Evolutionary conservation across 2,113 vertebrate species (phyloP).

Genomic region (Grus americana): DNA sequence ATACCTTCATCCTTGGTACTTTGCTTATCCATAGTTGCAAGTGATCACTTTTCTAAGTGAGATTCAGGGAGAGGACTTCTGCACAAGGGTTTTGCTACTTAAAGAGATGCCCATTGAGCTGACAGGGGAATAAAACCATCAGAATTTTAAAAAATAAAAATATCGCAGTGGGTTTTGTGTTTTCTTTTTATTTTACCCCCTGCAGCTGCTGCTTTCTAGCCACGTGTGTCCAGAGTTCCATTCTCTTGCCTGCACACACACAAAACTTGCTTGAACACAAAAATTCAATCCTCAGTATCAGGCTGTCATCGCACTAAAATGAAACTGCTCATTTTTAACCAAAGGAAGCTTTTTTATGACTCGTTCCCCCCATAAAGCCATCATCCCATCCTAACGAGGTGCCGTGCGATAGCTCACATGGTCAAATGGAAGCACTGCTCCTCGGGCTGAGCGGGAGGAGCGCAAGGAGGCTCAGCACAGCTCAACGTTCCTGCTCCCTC

Average conservation of each 20-base stretch:
- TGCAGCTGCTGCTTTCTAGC: not conserved
- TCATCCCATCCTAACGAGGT: constrained; percentile 56
- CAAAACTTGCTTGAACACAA: not conserved
- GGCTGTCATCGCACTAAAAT: not conserved
- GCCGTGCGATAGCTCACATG: constrained; percentile 17
- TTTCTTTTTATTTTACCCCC: not conserved
- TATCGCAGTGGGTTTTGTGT: not conserved
- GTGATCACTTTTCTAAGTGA: not conserved
- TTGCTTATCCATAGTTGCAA: not conserved
- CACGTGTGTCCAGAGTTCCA: not conserved
- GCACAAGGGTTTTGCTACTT: not conserved
- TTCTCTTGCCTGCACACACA: not conserved
- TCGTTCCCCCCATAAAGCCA: constrained; percentile 29
- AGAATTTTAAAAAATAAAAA: not conserved
- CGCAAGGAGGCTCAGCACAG: fast-evolving
- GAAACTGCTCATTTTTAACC: constrained; percentile 29
- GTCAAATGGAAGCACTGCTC: not conserved
- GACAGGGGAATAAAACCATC: not conserved
- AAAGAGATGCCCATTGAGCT: not conserved
- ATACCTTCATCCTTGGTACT: not conserved
- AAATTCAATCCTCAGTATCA: not conserved
- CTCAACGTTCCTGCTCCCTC: not conserved
- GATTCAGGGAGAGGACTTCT: not conserved
- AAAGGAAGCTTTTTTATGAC: constrained; percentile 24
- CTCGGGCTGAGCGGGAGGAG: not conserved